Percentiles rank a stretch among this genome's conserved stretches.
These are phyloP conservation scores for Casuarius casuarius DNA, from an alignment of 2,113 vertebrate genomes.

Conservation along the genomic window DNA sequence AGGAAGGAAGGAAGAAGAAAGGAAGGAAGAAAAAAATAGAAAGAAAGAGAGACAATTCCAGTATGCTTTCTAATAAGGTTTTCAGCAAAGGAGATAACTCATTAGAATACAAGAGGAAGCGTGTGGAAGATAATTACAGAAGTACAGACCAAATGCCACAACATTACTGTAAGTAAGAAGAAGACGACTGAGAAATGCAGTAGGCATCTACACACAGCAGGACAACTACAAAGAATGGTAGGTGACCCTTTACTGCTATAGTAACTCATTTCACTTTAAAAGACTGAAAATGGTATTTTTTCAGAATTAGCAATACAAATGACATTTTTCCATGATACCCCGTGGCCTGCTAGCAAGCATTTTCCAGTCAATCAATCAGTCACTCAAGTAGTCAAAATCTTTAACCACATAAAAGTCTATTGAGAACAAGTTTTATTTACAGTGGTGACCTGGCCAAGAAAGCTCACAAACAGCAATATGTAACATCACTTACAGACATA, in stretches of 20 bases:
- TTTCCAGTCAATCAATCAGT: slow-evolving; percentile 59
- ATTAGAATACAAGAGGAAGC: background rate
- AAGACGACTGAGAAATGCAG: background rate
- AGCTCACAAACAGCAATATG: slow-evolving; percentile 57
- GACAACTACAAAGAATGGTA: background rate
- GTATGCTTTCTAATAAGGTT: background rate
- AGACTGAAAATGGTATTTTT: background rate
- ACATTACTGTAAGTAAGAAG: background rate
- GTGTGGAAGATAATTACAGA: background rate
- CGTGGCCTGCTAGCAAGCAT: slow-evolving; percentile 14
- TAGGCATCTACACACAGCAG: background rate
- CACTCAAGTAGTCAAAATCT: slow-evolving; percentile 57
- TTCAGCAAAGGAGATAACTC: background rate
- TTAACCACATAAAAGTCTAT: slow-evolving; percentile 65
- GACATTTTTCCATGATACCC: background rate
- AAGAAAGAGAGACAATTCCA: background rate
- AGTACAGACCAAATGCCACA: background rate
- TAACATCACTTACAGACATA: slow-evolving; percentile 60
- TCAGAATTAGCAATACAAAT: slow-evolving; percentile 21
- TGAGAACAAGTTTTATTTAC: slow-evolving; percentile 68
- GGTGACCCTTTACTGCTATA: background rate
- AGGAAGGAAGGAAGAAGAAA: no score
- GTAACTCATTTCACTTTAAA: background rate
- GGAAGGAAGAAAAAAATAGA: background rate
- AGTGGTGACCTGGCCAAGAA: slow-evolving; percentile 50